A percentile compares a stretch with the other conserved stretches of the same genome.
phyloP scores from a whole-genome alignment of 2,888 invertebrate species.

The Molorchus minor region DNA sequence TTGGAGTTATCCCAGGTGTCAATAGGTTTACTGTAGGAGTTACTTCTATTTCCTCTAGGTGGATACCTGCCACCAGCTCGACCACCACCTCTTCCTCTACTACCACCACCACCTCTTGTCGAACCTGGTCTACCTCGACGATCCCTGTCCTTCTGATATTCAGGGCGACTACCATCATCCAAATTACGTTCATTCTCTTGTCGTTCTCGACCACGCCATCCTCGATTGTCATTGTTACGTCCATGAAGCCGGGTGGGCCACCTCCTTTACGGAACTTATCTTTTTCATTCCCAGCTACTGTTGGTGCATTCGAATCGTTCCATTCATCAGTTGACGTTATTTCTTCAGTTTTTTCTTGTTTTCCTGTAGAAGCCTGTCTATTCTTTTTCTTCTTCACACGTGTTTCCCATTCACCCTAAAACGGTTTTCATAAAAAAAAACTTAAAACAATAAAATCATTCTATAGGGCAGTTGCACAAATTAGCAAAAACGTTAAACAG shows the following conservation, averaged over 20 bases:
- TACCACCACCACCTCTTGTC: conserved; percentile 56
- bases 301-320: conserved; percentile 48
- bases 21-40: conserved; percentile 58
- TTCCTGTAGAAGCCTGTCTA: conserved; percentile 69
- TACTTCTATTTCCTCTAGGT: conserved; percentile 34
- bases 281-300: conserved; percentile 35
- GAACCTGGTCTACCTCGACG: conserved; percentile 64
- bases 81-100: conserved; percentile 58
- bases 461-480: no score
- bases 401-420: conserved; percentile 85
- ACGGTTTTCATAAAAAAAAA: neutral
- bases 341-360: conserved; percentile 49
- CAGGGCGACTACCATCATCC: conserved; percentile 51
- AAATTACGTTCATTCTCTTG: conserved; percentile 60
- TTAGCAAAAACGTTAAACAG: no score
- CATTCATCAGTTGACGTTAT: conserved; percentile 45
- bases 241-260: conserved; percentile 66
- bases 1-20: conserved; percentile 70
- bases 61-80: conserved; percentile 58
- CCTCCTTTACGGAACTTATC: conserved; percentile 51
- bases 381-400: conserved; percentile 86
- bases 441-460: no score
- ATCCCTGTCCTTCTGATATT: conserved; percentile 63
- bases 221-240: conserved; percentile 62
- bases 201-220: conserved; percentile 58